Base-by-base conservation (phyloP, 2,797 vertebrate genomes). In the Oryzias dopingdopingensis region DNA sequence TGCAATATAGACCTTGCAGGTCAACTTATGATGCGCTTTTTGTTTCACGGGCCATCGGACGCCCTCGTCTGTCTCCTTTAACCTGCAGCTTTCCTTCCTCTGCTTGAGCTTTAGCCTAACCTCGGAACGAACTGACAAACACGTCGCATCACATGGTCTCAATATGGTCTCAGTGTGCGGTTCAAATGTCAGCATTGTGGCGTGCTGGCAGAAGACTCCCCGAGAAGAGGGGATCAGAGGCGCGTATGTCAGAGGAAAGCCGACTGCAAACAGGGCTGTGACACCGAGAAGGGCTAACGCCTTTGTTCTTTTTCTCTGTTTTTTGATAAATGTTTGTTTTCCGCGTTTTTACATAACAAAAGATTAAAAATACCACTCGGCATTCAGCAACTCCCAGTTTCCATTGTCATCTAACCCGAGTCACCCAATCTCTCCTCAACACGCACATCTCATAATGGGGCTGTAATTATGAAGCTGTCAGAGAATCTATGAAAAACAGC, bases 401-500 rank as follows among this genome's bases (percentile, higher is more conserved):
- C 32, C 72, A 51, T 17, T 72, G 74, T 76, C 69, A 74, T 85
- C 84, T 75, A 80, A 70, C 62, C 58, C 47, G 53, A 74, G 81
- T 79, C 76, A 77, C 72, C 67, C 68, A 65, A 66, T 80, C 67
- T 65, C 50, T 29, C 55, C 48, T 54, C 3, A 48, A 49, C 52
- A 6, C 47, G 54, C 60, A 58, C 56, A 50, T 10, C 70, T 75
- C 59, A 83, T 75, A 85, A 88, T 73, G 69, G 68, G 84, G 67
- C 65, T 82, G 70, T 88, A 86, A 88, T 88, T 84, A 88, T 56
- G 73, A 65, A 85, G 72, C 80, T 86, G 85, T 83, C 84, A 86
- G 71, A 58, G 59, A 79, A 81, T 75, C 69, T 76, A 63, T 77
- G 77, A 80, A 58, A 80, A 79, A 79, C 32, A 83, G 74, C 55